Evolutionary conservation across 2,113 vertebrate genomes (phyloP), one percentile per base, ranked within the genome.

Genomic region (Corythoichthys intestinalis): DNA sequence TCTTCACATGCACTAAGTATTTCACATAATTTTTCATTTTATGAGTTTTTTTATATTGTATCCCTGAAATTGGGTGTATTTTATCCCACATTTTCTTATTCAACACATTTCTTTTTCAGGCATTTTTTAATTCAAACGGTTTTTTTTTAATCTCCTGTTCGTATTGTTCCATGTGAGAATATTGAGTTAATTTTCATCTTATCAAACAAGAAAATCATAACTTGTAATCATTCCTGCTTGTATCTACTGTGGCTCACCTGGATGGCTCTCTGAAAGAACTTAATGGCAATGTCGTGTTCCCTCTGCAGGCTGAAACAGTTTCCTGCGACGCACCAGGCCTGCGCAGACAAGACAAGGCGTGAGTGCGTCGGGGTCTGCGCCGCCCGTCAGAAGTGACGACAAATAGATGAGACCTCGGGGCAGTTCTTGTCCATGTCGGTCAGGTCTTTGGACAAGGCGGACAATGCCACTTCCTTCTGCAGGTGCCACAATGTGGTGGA

Each of bases 361-460:
- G 2, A 62, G 11, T 5, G 6, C 4, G 17, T 9, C 12, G 34
- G n/a, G 8, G 6, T 2, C 8, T 0, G 0, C 20, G 52, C 6
- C 52, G 52, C 1, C 52, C 8, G 41, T 9, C 60, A 4, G 12
- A 49, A 28, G 6, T 20, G 60, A 34, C 20, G 12, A 47, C 20
- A 28, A 28, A 28, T 28, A 28, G 20, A n/a, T 4, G 17, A 1
- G 87, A 98, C 97, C 94, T 99, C 95, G 1, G 97, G 96, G 53
- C 95, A 98, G 89, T 98, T 98, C 90, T 96, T 97, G 92, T 99
- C 97, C 95, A 99, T 97, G 83, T 98, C 97, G 0, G 97, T 99
- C 84, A 99, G 93, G 83, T 99, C 97, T 90, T 99, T 98, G 11
- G 97, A 97, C 67, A 99, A 93, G 4, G 96, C 95, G 0, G 97